These are phyloP conservation scores for Notothenia coriiceps DNA, from an alignment of 2,113 vertebrate genomes.

Conservation along the genomic window DNA sequence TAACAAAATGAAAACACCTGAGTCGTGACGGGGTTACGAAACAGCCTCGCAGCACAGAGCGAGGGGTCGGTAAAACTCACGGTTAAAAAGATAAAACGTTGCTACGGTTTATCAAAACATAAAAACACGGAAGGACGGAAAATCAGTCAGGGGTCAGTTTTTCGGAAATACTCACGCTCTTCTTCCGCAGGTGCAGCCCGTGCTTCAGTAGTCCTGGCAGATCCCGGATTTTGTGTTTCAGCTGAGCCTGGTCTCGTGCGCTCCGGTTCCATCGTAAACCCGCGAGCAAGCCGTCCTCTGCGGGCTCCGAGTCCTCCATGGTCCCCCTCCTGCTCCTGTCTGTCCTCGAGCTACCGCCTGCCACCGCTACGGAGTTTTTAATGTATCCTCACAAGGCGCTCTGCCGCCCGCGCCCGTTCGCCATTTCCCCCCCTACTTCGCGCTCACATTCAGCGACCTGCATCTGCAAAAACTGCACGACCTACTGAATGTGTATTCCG, in stretches of 20 bases:
- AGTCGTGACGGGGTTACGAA: conserved; percentile 76
- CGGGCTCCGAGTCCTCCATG: conserved; percentile 86
- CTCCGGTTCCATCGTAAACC: conserved; percentile 86
- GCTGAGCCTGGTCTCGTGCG: conserved; percentile 88
- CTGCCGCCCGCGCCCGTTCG: conserved; percentile 56
- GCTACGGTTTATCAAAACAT: background rate
- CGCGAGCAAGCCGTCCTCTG: conserved; percentile 87
- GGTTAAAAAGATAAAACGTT: background rate
- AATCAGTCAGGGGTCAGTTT: conserved; percentile 8
- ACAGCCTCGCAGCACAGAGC: conserved; percentile 29
- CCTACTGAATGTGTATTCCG: conserved; percentile 56
- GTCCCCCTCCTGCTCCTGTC: conserved; percentile 9
- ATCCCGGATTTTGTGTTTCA: conserved; percentile 93
- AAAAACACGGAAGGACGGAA: conserved; percentile 43
- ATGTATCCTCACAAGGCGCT: conserved; percentile 65
- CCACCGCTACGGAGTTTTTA: conserved; percentile 34
- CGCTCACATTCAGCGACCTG: conserved; percentile 61
- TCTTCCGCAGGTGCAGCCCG: conserved; percentile 95
- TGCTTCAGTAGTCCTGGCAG: conserved; percentile 93
- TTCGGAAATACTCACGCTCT: conserved; percentile 84
- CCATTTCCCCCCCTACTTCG: conserved; percentile 63
- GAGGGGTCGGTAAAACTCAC: background rate
- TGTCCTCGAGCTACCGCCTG: conserved; percentile 51
- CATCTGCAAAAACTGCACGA: conserved; percentile 72
- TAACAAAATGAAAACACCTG: conserved; percentile 75